These are phyloP conservation scores for Syngnathus rostellatus DNA, from an alignment of 2,797 vertebrate genomes.

Conservation along the genomic window DNA sequence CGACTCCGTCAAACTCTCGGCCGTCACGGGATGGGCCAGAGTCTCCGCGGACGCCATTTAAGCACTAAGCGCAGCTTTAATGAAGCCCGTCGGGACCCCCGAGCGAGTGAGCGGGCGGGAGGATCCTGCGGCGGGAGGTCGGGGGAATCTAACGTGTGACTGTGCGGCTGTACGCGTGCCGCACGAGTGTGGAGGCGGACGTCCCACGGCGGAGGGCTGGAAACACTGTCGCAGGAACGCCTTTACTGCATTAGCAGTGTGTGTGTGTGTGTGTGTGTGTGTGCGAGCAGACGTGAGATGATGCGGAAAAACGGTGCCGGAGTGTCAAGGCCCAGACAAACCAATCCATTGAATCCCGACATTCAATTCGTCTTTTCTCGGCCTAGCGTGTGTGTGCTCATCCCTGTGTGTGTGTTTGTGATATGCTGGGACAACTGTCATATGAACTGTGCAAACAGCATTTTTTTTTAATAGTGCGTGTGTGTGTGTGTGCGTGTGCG, in stretches of 20 bases:
- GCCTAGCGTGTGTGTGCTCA: neutral
- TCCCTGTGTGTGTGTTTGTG: neutral
- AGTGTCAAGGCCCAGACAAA: too few species aligned
- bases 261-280: neutral
- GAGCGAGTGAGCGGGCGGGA: constrained; percentile 9
- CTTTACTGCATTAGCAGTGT: neutral
- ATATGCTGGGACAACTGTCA: too few species aligned
- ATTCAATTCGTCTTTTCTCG: too few species aligned
- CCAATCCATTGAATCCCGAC: too few species aligned
- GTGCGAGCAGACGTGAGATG: too few species aligned
- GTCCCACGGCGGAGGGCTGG: neutral
- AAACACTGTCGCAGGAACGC: neutral
- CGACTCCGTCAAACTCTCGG: constrained; percentile 15
- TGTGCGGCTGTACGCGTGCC: neutral
- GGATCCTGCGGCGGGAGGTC: constrained; percentile 18
- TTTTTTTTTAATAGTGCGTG: neutral
- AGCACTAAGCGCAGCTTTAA: constrained; percentile 36
- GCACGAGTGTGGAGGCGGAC: neutral
- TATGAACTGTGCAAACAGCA: neutral
- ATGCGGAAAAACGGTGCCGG: too few species aligned
- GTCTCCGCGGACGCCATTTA: constrained; percentile 27
- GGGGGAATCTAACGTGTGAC: constrained; percentile 20
- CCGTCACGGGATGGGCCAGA: constrained; percentile 3
- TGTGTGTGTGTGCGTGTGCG: neutral
- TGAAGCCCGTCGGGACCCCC: constrained; percentile 42